Percentiles rank a stretch among this genome's conserved stretches.
Evolutionary conservation across 2,113 vertebrate species (phyloP).

Genomic region (Motacilla tschutschensis): DNA sequence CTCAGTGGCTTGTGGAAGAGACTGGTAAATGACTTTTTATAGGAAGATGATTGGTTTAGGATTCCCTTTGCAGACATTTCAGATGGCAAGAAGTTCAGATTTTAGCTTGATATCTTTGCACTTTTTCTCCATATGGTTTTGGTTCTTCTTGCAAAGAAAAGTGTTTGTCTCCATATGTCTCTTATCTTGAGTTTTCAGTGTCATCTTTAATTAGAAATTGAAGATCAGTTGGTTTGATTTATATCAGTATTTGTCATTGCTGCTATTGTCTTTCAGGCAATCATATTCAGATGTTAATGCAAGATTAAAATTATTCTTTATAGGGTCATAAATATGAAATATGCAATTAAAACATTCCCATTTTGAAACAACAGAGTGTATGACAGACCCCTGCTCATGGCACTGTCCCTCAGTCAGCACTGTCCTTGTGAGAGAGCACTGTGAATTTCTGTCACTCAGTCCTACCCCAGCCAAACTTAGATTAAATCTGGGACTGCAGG

Average conservation of each 20-base stretch:
- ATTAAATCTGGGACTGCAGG: not conserved
- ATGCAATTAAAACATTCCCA: not conserved
- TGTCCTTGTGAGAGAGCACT: not conserved
- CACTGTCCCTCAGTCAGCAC: not conserved
- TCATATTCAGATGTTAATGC: conserved; percentile 22
- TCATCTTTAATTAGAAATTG: conserved; percentile 58
- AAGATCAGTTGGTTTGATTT: conserved; percentile 42
- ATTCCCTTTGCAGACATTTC: conserved; percentile 44
- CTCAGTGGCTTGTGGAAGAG: conserved; percentile 45
- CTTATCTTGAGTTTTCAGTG: conserved; percentile 39
- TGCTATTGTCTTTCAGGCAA: conserved; percentile 45
- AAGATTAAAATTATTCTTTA: conserved; percentile 45
- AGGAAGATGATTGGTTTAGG: conserved; percentile 44
- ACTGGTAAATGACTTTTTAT: conserved; percentile 50
- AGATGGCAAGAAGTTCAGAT: conserved; percentile 44
- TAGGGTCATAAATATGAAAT: conserved; percentile 57
- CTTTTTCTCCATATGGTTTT: conserved; percentile 43
- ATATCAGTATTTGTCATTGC: conserved; percentile 27
- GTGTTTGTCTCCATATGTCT: conserved; percentile 51
- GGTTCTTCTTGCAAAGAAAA: conserved; percentile 41
- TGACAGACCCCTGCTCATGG: not conserved
- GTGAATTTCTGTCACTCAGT: conserved; percentile 13
- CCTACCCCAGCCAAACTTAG: not conserved
- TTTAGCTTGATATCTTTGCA: conserved; percentile 51
- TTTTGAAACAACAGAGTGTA: not conserved